Evolutionary conservation across 2,113 vertebrate genomes (phyloP), one percentile per base, ranked within the genome.

Genomic region (Solea senegalensis): DNA sequence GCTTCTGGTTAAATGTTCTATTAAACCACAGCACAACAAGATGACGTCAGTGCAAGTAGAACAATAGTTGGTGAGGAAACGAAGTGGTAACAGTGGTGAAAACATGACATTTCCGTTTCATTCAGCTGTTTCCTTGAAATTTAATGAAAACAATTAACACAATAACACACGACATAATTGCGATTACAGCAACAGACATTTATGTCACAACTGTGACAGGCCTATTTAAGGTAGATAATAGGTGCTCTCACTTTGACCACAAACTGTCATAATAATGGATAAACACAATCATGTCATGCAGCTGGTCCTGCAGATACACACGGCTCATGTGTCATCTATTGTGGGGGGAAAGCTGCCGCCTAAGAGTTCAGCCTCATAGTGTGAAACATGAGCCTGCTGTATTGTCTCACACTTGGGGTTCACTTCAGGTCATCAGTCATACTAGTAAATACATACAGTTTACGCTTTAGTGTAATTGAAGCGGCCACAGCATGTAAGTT

Each of bases 341-440:
- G 21, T 14, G 15, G 26, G 28, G 28, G 21, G 49, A 10, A 39
- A 34, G 21, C 45, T 48, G 45, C 62, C 53, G 27, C 52, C 39
- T 1, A 50, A 57, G 58, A 68, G 67, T 39, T 79, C 48, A 56
- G 61, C 65, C 74, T 34, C 57, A 65, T 52, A 26, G 52, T 21
- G 26, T 63, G 67, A 40, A 85, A 56, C 83, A 78, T 46, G 46
- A 74, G 46, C 59, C 65, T 15, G 43, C 62, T 74, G 76, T 16
- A 56, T 66, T 78, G 57, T 78, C 78, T 81, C 63, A 71, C 69
- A 58, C 64, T 1, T 59, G 61, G 49, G 50, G 59, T 62, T 56
- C 64, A 86, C 78, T 65, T 51, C n/a, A 62, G 63, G 72, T 77
- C 70, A 76, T 75, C 73, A n/a, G 58, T 81, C 69, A 80, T 89